Base-by-base conservation (phyloP, 2,888 invertebrate species). In the Tenodera sinensis region DNA sequence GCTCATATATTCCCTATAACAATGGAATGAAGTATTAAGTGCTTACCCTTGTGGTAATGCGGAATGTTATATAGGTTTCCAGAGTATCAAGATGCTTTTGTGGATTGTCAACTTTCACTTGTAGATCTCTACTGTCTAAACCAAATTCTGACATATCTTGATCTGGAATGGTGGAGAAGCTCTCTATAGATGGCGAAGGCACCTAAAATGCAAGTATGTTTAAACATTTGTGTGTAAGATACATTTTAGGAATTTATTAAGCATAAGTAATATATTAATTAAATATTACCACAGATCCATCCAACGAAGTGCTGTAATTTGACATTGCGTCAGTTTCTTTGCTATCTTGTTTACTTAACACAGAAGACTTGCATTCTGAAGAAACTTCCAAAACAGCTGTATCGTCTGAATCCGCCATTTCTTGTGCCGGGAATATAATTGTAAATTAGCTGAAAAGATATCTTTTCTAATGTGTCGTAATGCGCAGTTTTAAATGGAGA, bases 51-150 rank as follows among this genome's bases (percentile, higher is more conserved):
- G 96, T 95, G n/a, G 95, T 95, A 81, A 96, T 94, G 88, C 96
- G 93, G 92, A 96, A 96, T 85, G 96, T 95, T 88, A 96, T 95
- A 91, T 95, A 96, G 0, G 96, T 96, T 92, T 96, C 96, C 91
- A 96, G 93, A 0, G 96, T 95, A 91, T 96, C 96, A 85, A 96
- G 93, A 93, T 96, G 96, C 92, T 96, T 96, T 91, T 96, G 96
- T 9, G 96, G 96, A 93, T 95, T 96, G 92, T 96, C 96, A 71
- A 96, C 96, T 92, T 95, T 94, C 6, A 96, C 95, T 92, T 95
- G 95, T 27, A 96, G 92, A 92, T 96, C 96, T 9, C 94, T 93
- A 89, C 94, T 93, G 91, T 95, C 95, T 91, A 94, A 92, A 90
- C 94, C 94, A 90, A 95, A 93, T 91, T 95, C 95, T 0, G 94